Base-by-base conservation (phyloP, 2,888 invertebrate genomes). In the Phalangium opilio region DNA sequence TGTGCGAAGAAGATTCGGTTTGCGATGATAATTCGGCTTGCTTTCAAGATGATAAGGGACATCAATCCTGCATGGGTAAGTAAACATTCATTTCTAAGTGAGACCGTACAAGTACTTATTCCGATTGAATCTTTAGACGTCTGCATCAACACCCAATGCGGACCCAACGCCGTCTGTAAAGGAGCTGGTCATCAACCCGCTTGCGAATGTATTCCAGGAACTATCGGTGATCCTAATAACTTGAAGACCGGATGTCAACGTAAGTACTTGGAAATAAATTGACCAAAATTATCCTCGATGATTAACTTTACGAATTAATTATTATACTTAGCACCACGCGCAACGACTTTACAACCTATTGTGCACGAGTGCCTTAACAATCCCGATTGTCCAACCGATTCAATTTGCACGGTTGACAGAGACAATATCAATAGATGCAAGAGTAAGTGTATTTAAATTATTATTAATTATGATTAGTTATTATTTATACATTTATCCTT, bases 91-190 rank as follows among this genome's bases (percentile, higher is more conserved):
- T n/a, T 27, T 27, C 8, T 4, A 27, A 27, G 27, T 27, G 8
- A 27, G n/a, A n/a, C n/a, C n/a, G n/a, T n/a, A n/a, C n/a, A n/a
- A n/a, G n/a, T n/a, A n/a, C 18, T 4, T 38, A 38, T 38, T 38
- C 3, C 38, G 8, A 38, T 18, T 38, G 8, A 38, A 17, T 5
- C 38, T 10, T 17, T 38, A 44, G 44, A 36, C 14, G 35, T 44
- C n/a, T 53, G 53, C 36, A 44, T 47, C 8, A 49, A 50, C n/a
- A 47, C 45, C 4, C 48, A 47, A 1, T 89, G 89, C 60, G 81
- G 83, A 36, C 74, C 78, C 43, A 81, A 87, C 65, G 87, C 89
- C 70, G 65, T 76, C n/a, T 90, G 90, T 62, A 75, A 73, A 59
- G 71, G 83, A 33, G 75, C 81, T 57, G 60, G 64, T 0, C 78